Evolutionary conservation across 2,888 invertebrate species (phyloP), one percentile per base, ranked within the genome.

Genomic region (Drosophila phalerata): DNA sequence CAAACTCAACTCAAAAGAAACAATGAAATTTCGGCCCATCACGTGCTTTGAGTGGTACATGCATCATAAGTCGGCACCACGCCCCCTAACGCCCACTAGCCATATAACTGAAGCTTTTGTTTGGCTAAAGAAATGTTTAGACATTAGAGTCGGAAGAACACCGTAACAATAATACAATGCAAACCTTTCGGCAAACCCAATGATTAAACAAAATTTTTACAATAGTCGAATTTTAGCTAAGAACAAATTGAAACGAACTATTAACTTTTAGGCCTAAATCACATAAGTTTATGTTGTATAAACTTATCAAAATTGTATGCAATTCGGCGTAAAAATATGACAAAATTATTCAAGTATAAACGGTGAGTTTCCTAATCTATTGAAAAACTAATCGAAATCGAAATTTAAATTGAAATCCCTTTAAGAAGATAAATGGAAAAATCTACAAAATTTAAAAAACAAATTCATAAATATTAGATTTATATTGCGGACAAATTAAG

Each of bases 341-440:
- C 74, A 88, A 86, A 88, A 88, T 84, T 85, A 81, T 74, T 49
- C 63, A 72, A 76, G 61, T 81, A 69, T 77, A 78, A 87, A 88
- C 91, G 91, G 91, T 90, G 89, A 90, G 91, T 90, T 91, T 91
- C 89, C 91, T 91, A 91, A 89, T 89, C 89, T 89, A 84, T 89
- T 76, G 64, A 47, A 5, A 22, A 47, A 17, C 13, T 22, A 57
- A 40, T 43, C 38, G 10, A 42, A 49, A 48, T 42, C 40, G 40
- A 57, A 57, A 62, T 62, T 47, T 11, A 47, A 62, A 34, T 52
- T 17, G 32, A 52, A 43, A 55, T 62, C 47, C 25, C 56, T 25
- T 55, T 15, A 34, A 25, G 32, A 25, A 11, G 22, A 2, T n/a
- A 17, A 43, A 2, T 28, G 22, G 17, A 3, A n/a, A 43, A 8